These are phyloP conservation scores for Phengaris arion DNA, from an alignment of 2,888 invertebrate species.

Conservation along the genomic window DNA sequence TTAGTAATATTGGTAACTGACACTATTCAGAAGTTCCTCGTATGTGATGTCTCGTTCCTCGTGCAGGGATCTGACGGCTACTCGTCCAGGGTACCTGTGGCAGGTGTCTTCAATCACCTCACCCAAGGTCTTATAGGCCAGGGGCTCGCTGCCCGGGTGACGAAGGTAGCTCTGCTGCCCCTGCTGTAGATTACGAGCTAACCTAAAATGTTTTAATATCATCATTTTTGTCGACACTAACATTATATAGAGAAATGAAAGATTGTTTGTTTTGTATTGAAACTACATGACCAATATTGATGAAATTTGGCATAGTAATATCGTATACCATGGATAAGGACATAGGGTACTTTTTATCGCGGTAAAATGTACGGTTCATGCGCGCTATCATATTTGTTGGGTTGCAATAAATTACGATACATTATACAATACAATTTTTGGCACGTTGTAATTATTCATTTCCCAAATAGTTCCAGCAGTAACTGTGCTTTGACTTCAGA, in stretches of 20 bases:
- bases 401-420: no score
- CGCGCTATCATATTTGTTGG: no score
- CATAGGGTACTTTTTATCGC: no score
- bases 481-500: no score
- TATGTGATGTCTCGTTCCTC: constrained; percentile 80
- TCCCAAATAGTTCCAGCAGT: no score
- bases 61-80: constrained; percentile 79
- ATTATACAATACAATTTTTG: no score
- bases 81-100: constrained; percentile 76
- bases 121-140: constrained; percentile 79
- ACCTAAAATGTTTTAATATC: constrained; percentile 42
- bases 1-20: constrained; percentile 37
- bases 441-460: no score
- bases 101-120: constrained; percentile 79
- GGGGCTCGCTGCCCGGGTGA: constrained; percentile 76
- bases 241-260: not conserved
- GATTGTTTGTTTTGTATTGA: no score
- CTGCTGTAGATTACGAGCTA: constrained; percentile 44
- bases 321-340: no score
- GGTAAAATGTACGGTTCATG: no score
- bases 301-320: no score
- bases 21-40: constrained; percentile 74
- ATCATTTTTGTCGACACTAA: not conserved
- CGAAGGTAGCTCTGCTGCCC: constrained; percentile 75
- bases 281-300: no score